Evolutionary conservation across 2,113 vertebrate genomes (phyloP).

Genomic region (Menura novaehollandiae): DNA sequence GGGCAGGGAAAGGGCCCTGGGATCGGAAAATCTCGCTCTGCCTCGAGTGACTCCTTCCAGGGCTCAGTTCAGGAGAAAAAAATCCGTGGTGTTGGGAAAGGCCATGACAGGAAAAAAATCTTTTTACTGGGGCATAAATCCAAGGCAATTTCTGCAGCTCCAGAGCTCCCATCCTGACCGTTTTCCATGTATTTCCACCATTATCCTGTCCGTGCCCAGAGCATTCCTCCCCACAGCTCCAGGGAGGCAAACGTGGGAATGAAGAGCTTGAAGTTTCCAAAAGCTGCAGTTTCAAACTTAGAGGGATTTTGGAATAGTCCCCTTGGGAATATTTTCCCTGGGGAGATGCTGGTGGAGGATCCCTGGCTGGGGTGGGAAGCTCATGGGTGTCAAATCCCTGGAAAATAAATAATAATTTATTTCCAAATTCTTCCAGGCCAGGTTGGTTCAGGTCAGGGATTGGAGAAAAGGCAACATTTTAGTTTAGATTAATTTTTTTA

Average conservation of each 20-base stretch:
- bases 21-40: neutral
- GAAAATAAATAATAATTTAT: neutral
- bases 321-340: neutral
- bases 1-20: neutral
- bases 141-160: neutral
- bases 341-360: neutral
- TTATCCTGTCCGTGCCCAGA: neutral
- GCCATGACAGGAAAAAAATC: neutral
- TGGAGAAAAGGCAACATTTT: neutral
- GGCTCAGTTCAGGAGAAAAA: neutral
- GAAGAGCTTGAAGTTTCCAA: neutral
- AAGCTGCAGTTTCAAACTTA: neutral
- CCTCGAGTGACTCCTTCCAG: neutral
- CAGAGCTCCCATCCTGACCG: neutral
- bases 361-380: fast-evolving
- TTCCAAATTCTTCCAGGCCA: neutral
- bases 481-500: fast-evolving
- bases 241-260: fast-evolving
- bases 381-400: neutral
- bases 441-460: neutral
- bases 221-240: fast-evolving
- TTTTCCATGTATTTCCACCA: neutral
- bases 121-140: neutral
- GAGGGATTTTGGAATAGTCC: neutral
- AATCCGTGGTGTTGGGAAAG: neutral